Base-by-base conservation (phyloP, 2,888 invertebrate genomes). In the Drepanosiphum platanoidis region DNA sequence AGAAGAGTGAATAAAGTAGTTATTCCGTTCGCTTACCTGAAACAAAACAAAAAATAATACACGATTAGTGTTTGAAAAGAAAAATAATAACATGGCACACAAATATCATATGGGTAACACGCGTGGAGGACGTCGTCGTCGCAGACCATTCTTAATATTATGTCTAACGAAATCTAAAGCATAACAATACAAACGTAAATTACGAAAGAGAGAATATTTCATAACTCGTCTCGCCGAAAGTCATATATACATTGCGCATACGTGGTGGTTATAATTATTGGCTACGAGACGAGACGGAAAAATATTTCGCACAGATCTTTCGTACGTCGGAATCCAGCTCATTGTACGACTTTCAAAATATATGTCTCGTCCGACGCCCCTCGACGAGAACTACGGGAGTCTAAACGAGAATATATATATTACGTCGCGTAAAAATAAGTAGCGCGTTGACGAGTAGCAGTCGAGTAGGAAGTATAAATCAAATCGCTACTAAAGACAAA, bases 11-110 rank as follows among this genome's bases (percentile, higher is more conserved):
- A 11, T 52, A 34, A 15, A 13, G 27, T 61, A 64, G 11, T 1
- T 27, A 52, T 27, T 52, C n/a, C 46, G 15, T 18, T 52, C 18
- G 52, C 68, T 80, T 80, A 80, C 80, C 80, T 80, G 27, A 11
- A 80, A 68, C n/a, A 79, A 34, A 80, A 70, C 15, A 70, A 52
- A n/a, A 52, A 34, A 68, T 9, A 70, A n/a, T 4, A 34, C 27
- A 79, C 0, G 27, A 34, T 80, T 52, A 78, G 30, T 42, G 15
- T n/a, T 64, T 39, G 3, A 42, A 3, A 64, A 42, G 18, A 1
- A 2, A 15, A 27, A 46, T 46, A 18, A 9, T 30, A 7, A 46
- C 30, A 30, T n/a, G n/a, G n/a, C n/a, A n/a, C 9, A 46, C 15
- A 18, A 46, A 46, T 22, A 52, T n/a, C n/a, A n/a, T n/a, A n/a